Conservation (phyloP, 2,888 invertebrate genomes). For the Eilema sororculum region DNA sequence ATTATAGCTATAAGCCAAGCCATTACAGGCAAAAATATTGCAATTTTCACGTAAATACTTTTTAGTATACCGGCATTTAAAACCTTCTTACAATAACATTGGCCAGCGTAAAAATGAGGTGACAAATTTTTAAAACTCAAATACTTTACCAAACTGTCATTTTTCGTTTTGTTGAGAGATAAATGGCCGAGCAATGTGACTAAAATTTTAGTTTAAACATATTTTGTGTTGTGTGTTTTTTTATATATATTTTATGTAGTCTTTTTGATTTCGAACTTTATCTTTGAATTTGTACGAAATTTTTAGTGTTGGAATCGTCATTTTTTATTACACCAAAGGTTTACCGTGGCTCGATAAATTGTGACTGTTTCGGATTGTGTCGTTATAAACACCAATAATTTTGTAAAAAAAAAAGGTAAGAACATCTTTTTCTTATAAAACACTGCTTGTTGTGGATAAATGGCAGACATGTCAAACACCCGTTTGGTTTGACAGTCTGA, state of each 20-base stretch:
- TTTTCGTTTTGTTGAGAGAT: constrained; percentile 59
- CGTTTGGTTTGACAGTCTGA: neutral
- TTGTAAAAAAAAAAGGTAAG: constrained; percentile 51
- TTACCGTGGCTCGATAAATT: constrained; percentile 63
- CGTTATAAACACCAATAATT: constrained; percentile 38
- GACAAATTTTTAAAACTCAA: constrained; percentile 31
- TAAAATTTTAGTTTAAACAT: constrained; percentile 79
- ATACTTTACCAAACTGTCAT: constrained; percentile 63
- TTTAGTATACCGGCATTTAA: neutral
- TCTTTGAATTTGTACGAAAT: constrained; percentile 80
- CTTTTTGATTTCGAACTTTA: constrained; percentile 73
- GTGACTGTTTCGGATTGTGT: constrained; percentile 36
- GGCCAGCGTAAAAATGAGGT: constrained; percentile 4
- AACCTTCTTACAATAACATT: constrained; percentile 15
- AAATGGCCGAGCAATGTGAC: constrained; percentile 83
- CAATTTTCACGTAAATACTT: no score
- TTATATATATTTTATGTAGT: constrained; percentile 81
- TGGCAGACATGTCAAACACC: neutral
- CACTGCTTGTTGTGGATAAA: neutral
- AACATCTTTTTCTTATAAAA: neutral
- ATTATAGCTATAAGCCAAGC: no score
- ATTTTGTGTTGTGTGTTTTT: constrained; percentile 86
- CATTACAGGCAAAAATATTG: no score
- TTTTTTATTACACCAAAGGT: constrained; percentile 41
- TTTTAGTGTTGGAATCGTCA: constrained; percentile 70